A percentile compares a stretch with the other conserved stretches of the same genome.
Evolutionary conservation across 2,113 vertebrate genomes (phyloP).

Genomic region (Porphyrio hochstetteri): DNA sequence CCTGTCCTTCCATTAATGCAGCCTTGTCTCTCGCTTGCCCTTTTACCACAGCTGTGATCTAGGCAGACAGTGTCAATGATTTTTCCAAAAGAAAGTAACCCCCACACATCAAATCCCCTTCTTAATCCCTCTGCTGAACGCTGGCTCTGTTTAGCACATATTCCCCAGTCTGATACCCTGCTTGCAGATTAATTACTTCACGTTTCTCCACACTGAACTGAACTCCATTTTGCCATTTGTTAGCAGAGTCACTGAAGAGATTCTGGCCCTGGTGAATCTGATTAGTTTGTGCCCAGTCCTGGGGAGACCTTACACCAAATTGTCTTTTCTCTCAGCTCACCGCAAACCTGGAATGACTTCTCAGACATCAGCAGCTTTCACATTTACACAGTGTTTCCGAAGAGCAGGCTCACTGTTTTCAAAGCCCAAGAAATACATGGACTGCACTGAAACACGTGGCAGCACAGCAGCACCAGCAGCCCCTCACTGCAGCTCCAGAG

Average conservation of each 20-base stretch:
- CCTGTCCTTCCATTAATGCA: background rate
- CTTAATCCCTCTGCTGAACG: background rate
- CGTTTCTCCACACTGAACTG: background rate
- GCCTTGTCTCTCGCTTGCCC: background rate
- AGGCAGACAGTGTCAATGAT: background rate
- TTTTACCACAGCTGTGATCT: background rate
- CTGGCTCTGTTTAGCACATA: background rate
- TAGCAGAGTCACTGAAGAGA: background rate
- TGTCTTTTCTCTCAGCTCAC: background rate
- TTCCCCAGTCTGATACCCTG: background rate
- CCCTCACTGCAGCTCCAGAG: background rate
- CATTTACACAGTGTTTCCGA: background rate
- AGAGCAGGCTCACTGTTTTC: background rate
- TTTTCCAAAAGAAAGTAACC: background rate
- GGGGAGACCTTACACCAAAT: background rate
- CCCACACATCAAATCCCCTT: background rate
- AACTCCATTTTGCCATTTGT: background rate
- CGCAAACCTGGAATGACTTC: background rate
- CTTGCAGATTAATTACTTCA: background rate
- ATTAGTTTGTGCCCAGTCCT: background rate
- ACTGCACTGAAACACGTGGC: background rate
- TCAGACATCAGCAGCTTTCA: background rate
- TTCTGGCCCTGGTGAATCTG: background rate
- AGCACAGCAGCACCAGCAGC: background rate
- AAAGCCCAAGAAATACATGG: background rate